Conservation (phyloP, 2,888 invertebrate genomes). For the Athetis lepigone region DNA sequence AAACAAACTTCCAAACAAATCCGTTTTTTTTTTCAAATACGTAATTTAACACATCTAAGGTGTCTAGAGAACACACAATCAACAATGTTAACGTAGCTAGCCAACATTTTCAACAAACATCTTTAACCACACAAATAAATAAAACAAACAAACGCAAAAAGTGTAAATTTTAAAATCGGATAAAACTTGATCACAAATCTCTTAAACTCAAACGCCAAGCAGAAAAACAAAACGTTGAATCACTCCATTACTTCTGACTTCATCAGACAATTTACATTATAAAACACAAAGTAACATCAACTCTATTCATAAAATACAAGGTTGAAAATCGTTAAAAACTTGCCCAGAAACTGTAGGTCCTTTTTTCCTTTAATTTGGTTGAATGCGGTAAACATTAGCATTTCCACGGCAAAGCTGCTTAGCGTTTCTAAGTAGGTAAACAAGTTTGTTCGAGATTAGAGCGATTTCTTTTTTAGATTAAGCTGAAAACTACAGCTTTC, state of each 20-base stretch:
- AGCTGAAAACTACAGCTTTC: conserved; percentile 21
- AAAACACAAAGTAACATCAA: conserved; percentile 34
- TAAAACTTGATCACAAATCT: conserved; percentile 74
- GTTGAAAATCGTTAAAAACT: conserved; percentile 33
- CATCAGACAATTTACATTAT: conserved; percentile 66
- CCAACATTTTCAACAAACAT: conserved; percentile 15
- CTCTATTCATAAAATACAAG: not conserved
- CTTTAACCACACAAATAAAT: conserved; percentile 5
- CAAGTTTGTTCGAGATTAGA: conserved; percentile 71
- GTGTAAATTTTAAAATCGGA: conserved; percentile 62
- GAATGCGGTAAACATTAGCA: conserved; percentile 78
- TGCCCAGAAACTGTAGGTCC: conserved; percentile 26
- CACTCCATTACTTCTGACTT: conserved; percentile 79
- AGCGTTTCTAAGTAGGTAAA: conserved; percentile 80
- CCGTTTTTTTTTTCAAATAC: not conserved
- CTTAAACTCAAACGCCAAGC: conserved; percentile 74
- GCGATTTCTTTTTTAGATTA: conserved; percentile 50
- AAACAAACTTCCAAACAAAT: too few relatives aligned
- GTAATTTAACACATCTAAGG: not conserved
- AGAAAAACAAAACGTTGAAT: conserved; percentile 75
- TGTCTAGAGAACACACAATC: not conserved
- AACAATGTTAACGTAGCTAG: not conserved
- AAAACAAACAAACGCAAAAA: conserved; percentile 20
- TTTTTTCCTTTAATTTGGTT: conserved; percentile 76
- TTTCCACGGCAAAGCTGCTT: conserved; percentile 81